These are phyloP conservation scores for Papilio helenus DNA, from an alignment of 1,140 invertebrate species.

Conservation along the genomic window DNA sequence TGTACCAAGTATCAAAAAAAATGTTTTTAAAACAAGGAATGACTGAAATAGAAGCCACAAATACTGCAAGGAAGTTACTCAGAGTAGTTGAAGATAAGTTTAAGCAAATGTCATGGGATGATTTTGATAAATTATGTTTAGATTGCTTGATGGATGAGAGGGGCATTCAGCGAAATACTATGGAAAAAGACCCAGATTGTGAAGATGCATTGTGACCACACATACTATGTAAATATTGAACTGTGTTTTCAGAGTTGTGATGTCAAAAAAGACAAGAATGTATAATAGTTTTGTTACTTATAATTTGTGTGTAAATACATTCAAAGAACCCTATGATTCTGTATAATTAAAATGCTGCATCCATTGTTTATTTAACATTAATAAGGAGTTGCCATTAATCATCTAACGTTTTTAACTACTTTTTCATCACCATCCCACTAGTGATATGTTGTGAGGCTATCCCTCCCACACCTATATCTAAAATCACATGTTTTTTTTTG, in stretches of 20 bases:
- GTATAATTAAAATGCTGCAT: not conserved
- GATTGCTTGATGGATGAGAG: slow-evolving; percentile 59
- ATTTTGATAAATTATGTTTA: slow-evolving; percentile 64
- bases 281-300: not conserved
- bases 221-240: slow-evolving; percentile 21
- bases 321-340: not conserved
- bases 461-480: no score
- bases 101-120: slow-evolving; percentile 74
- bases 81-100: slow-evolving; percentile 69
- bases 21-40: slow-evolving; percentile 70
- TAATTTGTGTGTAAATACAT: slow-evolving; percentile 3
- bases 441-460: no score
- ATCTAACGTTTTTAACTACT: no score
- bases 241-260: not conserved
- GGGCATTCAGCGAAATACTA: slow-evolving; percentile 44
- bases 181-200: slow-evolving; percentile 50
- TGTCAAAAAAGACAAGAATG: slow-evolving; percentile 6
- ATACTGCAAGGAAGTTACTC: slow-evolving; percentile 55
- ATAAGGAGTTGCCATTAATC: not conserved
- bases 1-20: slow-evolving; percentile 64
- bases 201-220: slow-evolving; percentile 61
- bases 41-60: slow-evolving; percentile 62
- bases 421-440: no score
- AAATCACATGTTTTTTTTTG: no score
- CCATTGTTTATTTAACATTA: not conserved